A percentile compares a stretch with the other conserved stretches of the same genome.
These are phyloP conservation scores for Pygmarrhopalites habei DNA, from an alignment of 1,140 invertebrate species.

Conservation along the genomic window DNA sequence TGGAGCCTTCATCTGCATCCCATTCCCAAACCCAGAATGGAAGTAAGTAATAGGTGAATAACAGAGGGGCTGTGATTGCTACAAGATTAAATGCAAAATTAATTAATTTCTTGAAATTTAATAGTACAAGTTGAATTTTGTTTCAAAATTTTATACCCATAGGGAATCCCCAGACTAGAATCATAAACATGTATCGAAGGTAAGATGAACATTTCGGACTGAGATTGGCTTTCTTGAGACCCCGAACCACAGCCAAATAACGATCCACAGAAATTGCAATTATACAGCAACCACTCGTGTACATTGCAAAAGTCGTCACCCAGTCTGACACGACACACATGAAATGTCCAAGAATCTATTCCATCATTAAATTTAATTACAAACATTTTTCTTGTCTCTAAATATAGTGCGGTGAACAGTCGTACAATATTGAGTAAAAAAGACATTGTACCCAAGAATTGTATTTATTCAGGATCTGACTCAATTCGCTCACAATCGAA, in stretches of 20 bases:
- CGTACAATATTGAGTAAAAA: no score
- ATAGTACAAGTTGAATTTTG: background rate
- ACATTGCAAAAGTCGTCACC: conserved; percentile 19
- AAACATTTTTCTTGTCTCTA: background rate
- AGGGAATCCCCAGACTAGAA: conserved; percentile 18
- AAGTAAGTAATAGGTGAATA: conserved; percentile 12
- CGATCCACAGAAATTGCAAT: conserved; percentile 31
- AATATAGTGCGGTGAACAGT: background rate
- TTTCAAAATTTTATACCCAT: conserved; percentile 10
- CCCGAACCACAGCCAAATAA: conserved; percentile 24
- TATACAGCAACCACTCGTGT: conserved; percentile 29
- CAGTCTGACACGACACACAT: conserved; percentile 15
- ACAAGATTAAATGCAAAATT: background rate
- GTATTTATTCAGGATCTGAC: conserved; percentile 14
- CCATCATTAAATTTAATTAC: background rate
- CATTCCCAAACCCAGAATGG: conserved; percentile 14
- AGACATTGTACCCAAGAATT: no score
- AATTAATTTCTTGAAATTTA: background rate
- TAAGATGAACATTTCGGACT: background rate
- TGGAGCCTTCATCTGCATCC: background rate
- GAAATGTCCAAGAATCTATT: conserved; percentile 16
- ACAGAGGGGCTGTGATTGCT: conserved; percentile 12
- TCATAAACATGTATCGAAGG: background rate
- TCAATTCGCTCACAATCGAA: conserved; percentile 18
- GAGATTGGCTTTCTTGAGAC: background rate